These are phyloP conservation scores for Drosophila pallidifrons DNA, from an alignment of 1,140 invertebrate genomes.

Conservation along the genomic window DNA sequence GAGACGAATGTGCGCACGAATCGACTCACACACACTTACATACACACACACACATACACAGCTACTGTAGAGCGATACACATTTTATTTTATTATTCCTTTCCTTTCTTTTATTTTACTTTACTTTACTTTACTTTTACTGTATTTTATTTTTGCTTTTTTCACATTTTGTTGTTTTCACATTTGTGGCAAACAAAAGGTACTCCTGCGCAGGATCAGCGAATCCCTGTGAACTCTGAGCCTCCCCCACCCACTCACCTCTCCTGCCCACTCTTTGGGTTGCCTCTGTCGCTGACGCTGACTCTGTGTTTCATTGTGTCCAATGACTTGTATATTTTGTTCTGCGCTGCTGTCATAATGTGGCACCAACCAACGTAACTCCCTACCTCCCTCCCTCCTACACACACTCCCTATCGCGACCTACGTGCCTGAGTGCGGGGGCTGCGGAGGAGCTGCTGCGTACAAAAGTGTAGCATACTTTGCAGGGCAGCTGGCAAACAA, in stretches of 20 bases:
- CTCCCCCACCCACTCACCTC: slow-evolving; percentile 15
- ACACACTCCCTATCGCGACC: neutral
- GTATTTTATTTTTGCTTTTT: slow-evolving; percentile 56
- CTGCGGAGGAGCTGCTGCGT: slow-evolving; percentile 7
- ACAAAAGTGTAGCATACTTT: slow-evolving; percentile 75
- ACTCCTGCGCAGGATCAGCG: slow-evolving; percentile 80
- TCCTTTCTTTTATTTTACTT: slow-evolving; percentile 68
- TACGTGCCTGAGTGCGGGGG: slow-evolving; percentile 34
- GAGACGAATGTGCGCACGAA: slow-evolving; percentile 76
- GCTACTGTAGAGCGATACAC: slow-evolving; percentile 66
- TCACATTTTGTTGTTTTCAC: slow-evolving; percentile 71
- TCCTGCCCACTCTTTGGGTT: slow-evolving; percentile 7
- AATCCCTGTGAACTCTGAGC: slow-evolving; percentile 75
- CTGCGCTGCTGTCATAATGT: slow-evolving; percentile 72
- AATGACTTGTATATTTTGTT: slow-evolving; percentile 77
- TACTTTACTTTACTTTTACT: slow-evolving; percentile 60
- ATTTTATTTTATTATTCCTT: slow-evolving; percentile 83
- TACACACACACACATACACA: slow-evolving; percentile 28
- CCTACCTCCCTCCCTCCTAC: neutral
- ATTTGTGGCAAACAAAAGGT: slow-evolving; percentile 80
- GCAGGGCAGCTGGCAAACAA: slow-evolving; percentile 49
- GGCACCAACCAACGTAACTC: neutral
- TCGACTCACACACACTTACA: slow-evolving; percentile 54
- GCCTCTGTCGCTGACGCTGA: neutral
- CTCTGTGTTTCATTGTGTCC: slow-evolving; percentile 57